Conservation (phyloP, 92 coral and sea anemone genomes). For the Epizoanthus scotinus region DNA sequence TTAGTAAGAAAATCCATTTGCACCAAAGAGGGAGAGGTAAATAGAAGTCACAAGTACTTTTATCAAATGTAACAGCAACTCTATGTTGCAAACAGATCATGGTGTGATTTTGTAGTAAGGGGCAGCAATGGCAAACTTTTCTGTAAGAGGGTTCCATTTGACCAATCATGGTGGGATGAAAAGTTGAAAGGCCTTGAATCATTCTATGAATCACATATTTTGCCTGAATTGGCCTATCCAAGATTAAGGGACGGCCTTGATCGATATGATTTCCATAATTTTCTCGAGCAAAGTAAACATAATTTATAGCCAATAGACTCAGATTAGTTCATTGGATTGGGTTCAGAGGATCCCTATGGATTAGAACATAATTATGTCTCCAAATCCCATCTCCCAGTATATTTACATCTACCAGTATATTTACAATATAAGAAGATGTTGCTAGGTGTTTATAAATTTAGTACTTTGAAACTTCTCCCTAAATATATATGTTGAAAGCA, state of each 20-base stretch:
- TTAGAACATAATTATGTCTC: too few species aligned
- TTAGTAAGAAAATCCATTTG: slow-evolving; percentile 48
- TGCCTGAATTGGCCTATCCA: slow-evolving; percentile 66
- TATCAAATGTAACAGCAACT: slow-evolving; percentile 62
- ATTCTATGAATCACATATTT: slow-evolving; percentile 51
- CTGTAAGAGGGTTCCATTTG: slow-evolving; percentile 47
- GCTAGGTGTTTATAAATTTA: too few species aligned
- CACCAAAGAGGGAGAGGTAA: slow-evolving; percentile 43
- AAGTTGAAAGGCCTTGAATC: slow-evolving; percentile 51
- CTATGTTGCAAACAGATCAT: slow-evolving; percentile 62
- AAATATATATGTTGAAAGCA: too few species aligned
- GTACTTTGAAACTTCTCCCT: too few species aligned
- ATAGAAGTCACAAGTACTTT: slow-evolving; percentile 48
- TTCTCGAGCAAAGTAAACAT: too few species aligned
- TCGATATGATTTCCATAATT: slow-evolving; percentile 34
- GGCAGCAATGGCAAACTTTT: slow-evolving; percentile 57
- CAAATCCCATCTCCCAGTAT: too few species aligned
- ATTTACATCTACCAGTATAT: too few species aligned
- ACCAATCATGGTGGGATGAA: slow-evolving; percentile 62
- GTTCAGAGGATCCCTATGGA: too few species aligned
- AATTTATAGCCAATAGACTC: too few species aligned
- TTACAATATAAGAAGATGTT: too few species aligned
- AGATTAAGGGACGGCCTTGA: slow-evolving; percentile 61
- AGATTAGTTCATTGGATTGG: too few species aligned
- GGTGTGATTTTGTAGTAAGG: slow-evolving; percentile 63